Evolutionary conservation across 1,140 invertebrate species (phyloP).

Genomic region (Papilio polyxenes): DNA sequence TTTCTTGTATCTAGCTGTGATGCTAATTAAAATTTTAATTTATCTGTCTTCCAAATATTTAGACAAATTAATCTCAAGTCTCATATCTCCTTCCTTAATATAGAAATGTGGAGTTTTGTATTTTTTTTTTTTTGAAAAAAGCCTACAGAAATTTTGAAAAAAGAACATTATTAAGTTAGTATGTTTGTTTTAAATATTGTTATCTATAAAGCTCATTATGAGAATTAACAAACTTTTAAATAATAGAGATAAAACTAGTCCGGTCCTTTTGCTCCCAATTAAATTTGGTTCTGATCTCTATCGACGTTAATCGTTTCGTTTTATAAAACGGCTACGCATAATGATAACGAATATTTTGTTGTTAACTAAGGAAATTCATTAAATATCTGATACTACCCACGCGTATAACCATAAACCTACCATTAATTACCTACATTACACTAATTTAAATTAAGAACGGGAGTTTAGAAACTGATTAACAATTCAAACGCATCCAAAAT

Average conservation of each 20-base stretch:
- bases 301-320: neutral
- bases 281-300: neutral
- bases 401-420: constrained; percentile 1
- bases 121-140: neutral
- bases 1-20: constrained; percentile 17
- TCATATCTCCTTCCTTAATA: neutral
- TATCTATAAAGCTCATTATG: neutral
- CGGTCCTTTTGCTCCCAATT: neutral
- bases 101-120: neutral
- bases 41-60: neutral
- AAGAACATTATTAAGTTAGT: too few species aligned
- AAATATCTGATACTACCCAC: constrained; percentile 15
- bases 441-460: constrained; percentile 34
- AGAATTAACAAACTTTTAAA: neutral
- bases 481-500: constrained; percentile 19
- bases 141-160: too few species aligned
- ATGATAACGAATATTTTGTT: neutral
- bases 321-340: neutral
- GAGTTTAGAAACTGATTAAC: constrained; percentile 21
- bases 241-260: neutral
- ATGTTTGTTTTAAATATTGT: neutral
- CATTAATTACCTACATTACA: constrained; percentile 34
- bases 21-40: neutral
- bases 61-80: neutral
- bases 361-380: constrained; percentile 15